Conservation (phyloP, 2,113 vertebrate species). For the Aegithalos caudatus region DNA sequence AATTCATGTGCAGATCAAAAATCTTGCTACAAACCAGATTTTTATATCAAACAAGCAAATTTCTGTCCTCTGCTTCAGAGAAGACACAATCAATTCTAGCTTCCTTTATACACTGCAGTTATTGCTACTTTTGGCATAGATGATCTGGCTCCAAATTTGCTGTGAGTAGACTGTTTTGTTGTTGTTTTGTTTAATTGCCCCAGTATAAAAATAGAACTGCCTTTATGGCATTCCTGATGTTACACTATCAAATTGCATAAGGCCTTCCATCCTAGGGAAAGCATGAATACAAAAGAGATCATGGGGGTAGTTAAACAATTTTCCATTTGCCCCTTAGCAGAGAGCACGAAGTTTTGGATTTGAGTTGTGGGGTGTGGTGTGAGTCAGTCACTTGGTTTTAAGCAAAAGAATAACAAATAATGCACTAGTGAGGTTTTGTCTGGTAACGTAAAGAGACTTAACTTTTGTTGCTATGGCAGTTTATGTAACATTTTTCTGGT, state of each 20-base stretch:
- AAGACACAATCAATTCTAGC: conserved; percentile 27
- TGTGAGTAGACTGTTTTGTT: conserved; percentile 32
- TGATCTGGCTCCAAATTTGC: conserved; percentile 54
- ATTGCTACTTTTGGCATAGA: conserved; percentile 49
- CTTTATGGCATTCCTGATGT: conserved; percentile 20
- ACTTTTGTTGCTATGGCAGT: background rate
- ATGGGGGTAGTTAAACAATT: background rate
- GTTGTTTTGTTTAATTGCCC: conserved; percentile 26
- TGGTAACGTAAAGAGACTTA: background rate
- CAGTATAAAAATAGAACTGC: conserved; percentile 59
- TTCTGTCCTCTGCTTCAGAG: conserved; percentile 16
- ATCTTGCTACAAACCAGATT: background rate
- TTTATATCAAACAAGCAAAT: conserved; percentile 52
- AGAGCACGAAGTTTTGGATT: background rate
- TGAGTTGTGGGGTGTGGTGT: background rate
- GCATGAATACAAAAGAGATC: background rate
- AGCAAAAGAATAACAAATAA: background rate
- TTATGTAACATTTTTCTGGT: background rate
- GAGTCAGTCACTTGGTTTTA: background rate
- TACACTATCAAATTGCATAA: conserved; percentile 1
- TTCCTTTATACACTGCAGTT: conserved; percentile 32
- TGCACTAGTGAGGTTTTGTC: background rate
- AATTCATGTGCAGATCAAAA: background rate
- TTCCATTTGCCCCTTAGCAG: background rate
- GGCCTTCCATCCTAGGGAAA: background rate